Percentiles rank a stretch among this genome's conserved stretches.
These are phyloP conservation scores for Aleiodes sp. DNA, from an alignment of 1,140 invertebrate species.

Conservation along the genomic window DNA sequence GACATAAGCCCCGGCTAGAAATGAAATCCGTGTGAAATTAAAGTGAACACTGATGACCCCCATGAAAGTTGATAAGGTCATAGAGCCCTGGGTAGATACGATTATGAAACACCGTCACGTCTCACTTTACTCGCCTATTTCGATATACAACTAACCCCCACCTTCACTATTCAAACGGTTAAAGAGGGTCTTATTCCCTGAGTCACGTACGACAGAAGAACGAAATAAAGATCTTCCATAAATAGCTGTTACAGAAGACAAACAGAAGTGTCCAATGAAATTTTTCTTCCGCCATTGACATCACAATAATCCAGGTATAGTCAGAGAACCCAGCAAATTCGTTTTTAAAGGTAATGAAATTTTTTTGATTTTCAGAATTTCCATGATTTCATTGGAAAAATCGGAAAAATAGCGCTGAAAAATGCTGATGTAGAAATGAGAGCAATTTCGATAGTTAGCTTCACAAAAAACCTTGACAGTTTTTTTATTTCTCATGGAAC, in stretches of 20 bases:
- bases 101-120: slow-evolving; percentile 11
- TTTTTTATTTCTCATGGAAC: no score
- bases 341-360: no score
- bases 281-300: no score
- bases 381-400: no score
- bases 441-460: no score
- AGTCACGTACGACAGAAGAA: background rate
- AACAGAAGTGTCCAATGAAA: background rate
- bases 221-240: slow-evolving; percentile 3
- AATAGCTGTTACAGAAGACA: slow-evolving; percentile 13
- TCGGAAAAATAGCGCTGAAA: no score
- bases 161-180: no score
- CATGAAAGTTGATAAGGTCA: slow-evolving; percentile 21
- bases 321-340: background rate
- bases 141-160: slow-evolving; percentile 4
- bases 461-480: no score
- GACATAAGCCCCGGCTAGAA: no score
- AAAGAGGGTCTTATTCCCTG: slow-evolving; percentile 17
- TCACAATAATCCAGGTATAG: background rate
- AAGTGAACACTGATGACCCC: background rate
- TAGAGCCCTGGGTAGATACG: background rate
- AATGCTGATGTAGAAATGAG: no score
- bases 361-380: no score
- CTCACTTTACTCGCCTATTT: slow-evolving; percentile 7
- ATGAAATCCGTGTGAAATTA: slow-evolving; percentile 10